A percentile compares a stretch with the other conserved stretches of the same genome.
Evolutionary conservation across 2,113 vertebrate species (phyloP).

Genomic region (Xenus cinereus): DNA sequence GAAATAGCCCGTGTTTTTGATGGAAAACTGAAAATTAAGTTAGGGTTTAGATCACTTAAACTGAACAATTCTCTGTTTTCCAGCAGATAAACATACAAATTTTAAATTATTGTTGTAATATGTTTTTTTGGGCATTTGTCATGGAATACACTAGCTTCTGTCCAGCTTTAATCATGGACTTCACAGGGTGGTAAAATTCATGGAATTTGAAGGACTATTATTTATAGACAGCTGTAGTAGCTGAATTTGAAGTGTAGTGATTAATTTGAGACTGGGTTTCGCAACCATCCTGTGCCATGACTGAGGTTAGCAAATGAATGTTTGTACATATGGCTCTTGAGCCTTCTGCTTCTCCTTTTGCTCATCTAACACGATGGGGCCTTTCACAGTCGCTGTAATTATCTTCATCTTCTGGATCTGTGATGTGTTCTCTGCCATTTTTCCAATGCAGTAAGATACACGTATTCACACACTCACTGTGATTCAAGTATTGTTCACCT

Average conservation of each 20-base stretch:
- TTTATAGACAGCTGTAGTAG: neutral
- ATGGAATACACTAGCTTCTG: neutral
- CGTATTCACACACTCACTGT: neutral
- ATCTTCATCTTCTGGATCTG: neutral
- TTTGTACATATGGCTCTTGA: neutral
- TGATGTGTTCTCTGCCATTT: neutral
- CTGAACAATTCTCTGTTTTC: neutral
- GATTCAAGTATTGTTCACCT: neutral
- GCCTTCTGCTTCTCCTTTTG: neutral
- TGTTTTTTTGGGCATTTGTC: neutral
- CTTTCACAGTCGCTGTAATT: neutral
- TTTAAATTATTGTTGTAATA: neutral
- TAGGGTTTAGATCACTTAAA: neutral
- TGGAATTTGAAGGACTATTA: neutral
- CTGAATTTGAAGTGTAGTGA: neutral
- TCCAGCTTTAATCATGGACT: neutral
- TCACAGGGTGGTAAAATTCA: neutral
- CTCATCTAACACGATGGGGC: neutral
- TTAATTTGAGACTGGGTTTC: neutral
- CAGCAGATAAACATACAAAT: neutral
- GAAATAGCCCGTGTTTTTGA: neutral
- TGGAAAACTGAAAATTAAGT: neutral
- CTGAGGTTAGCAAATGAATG: neutral
- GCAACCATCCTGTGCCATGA: neutral
- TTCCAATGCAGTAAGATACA: neutral